phyloP scores from a whole-genome alignment of 2,797 vertebrate species.

The Petrocephalus sullivani region DNA sequence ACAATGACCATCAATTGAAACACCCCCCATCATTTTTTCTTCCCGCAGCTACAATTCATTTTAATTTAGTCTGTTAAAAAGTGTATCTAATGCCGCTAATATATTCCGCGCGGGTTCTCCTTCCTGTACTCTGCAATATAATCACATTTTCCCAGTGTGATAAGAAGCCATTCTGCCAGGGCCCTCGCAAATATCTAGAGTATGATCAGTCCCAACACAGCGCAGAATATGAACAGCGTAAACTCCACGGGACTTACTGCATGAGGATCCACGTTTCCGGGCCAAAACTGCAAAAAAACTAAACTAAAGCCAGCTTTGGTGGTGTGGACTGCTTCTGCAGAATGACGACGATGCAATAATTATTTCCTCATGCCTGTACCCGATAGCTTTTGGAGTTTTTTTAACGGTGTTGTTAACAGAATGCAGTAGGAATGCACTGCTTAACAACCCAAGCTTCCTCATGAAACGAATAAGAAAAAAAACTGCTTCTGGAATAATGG shows the following conservation, averaged over 20 bases:
- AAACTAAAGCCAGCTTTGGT: slow-evolving; percentile 28
- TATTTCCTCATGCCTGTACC: neutral
- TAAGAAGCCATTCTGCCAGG: slow-evolving; percentile 32
- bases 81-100: slow-evolving; percentile 35
- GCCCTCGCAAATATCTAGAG: slow-evolving; percentile 33
- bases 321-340: slow-evolving; percentile 10
- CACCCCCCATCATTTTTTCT: slow-evolving; percentile 5
- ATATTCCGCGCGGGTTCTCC: slow-evolving; percentile 34
- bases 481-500: neutral
- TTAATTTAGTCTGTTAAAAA: slow-evolving; percentile 34
- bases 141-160: slow-evolving; percentile 34
- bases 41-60: slow-evolving; percentile 28
- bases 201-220: slow-evolving; percentile 32
- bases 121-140: slow-evolving; percentile 29
- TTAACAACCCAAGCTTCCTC: neutral
- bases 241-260: slow-evolving; percentile 17
- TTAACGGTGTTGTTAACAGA: neutral
- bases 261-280: neutral
- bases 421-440: neutral
- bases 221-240: slow-evolving; percentile 29
- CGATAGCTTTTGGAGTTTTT: neutral
- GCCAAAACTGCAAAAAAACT: slow-evolving; percentile 1
- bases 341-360: neutral
- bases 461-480: neutral
- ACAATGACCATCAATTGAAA: slow-evolving; percentile 36